Evolutionary conservation across 2,797 vertebrate genomes (phyloP), one percentile per base, ranked within the genome.

Genomic region (Tragopan temminckii): DNA sequence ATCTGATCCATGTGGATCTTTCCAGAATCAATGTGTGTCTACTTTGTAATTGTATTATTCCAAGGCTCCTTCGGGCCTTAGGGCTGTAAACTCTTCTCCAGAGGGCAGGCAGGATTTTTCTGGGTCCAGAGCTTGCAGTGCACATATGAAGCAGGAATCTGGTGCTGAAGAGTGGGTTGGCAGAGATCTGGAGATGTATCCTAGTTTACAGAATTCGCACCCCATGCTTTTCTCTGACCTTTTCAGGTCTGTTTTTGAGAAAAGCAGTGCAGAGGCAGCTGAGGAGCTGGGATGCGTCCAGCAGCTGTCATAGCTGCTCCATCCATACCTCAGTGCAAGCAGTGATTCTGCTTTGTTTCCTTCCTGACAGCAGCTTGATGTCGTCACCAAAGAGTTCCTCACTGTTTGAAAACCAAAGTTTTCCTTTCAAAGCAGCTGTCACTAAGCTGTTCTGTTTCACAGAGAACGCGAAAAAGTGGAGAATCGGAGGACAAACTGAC

Each of bases 21-120:
- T 57, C 74, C 77, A 38, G 59, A 72, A 35, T 25, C n/a, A 7
- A 3, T 18, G 11, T 7, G 2, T 53, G 84, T 52, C 85, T 71
- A 31, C 9, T 0, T 15, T 3, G 9, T 17, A 1, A 6, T 3
- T 8, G 31, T 33, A 16, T 35, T 11, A 21, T 71, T 55, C 48
- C 38, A 36, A 2, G 2, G 6, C 61, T 25, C 15, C 31, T 40
- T 42, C 62, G 43, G 23, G 16, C 29, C 76, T 11, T 6, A 43
- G 42, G 61, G 66, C n/a, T 10, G 18, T 20, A 55, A 68, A 1
- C n/a, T 23, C 13, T 59, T 23, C 53, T 79, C 74, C 64, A 8
- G 21, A 43, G 35, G n/a, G 55, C 14, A 52, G 42, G 67, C 33
- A 72, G 29, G 55, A 9, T 19, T 77, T 62, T 50, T 9, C 53